Evolutionary conservation across 2,888 invertebrate species (phyloP), one percentile per base, ranked within the genome.

Genomic region (Drosophila multiciliata): DNA sequence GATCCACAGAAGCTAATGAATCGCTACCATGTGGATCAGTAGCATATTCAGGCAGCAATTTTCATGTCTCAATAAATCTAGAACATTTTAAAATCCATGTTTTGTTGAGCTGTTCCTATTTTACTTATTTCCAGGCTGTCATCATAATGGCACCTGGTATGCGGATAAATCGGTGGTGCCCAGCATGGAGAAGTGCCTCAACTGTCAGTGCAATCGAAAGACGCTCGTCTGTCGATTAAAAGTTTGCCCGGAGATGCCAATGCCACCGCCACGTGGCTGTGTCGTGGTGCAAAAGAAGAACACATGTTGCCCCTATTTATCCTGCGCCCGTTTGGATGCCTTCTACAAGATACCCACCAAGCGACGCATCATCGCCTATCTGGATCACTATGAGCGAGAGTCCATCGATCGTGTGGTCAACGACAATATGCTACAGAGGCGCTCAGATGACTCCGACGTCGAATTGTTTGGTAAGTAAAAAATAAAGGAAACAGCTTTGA

Each of bases 281-380:
- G 95, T 96, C 69, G 93, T 96, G 48, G 94, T 96, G 54, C 96
- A 96, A 74, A 94, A 95, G 79, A 94, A 94, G 76, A 95, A 95
- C 69, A 94, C 95, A 57, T 97, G 97, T 93, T 98, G 98, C 91
- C 95, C 97, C 1, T 95, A 96, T 90, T 93, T 97, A 78, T 95
- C 96, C 63, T 97, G 97, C 92, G 95, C 95, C 87, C 96, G 96
- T 94, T 90, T 91, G 69, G 91, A 92, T 69, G 89, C 90, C 53
- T 89, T 89, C 76, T 91, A 92, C 65, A 91, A 91, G 78, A 91
- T 91, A 76, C 90, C 91, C 61, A 89, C 90, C 70, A 91, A 92
- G 69, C 87, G 91, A 26, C 90, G 91, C 77, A 92, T 92, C 71
- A 91, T 92, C 69, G 90, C 92, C 53, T 92, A 93, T 75, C 76